A percentile compares a stretch with the other conserved stretches of the same genome.
Evolutionary conservation across 2,113 vertebrate genomes (phyloP).

Genomic region (Mustelus asterias): DNA sequence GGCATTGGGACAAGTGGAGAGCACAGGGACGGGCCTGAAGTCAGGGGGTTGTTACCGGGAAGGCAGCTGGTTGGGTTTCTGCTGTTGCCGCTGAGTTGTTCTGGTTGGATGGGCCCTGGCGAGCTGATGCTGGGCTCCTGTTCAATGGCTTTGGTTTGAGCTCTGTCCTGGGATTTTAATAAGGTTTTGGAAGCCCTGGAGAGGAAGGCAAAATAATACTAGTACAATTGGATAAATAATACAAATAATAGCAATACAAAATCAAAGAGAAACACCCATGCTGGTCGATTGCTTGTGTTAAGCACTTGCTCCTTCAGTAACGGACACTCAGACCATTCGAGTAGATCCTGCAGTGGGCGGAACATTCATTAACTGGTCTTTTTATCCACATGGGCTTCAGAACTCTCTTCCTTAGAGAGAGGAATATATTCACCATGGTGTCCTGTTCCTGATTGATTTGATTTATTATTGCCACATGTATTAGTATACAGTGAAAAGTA

Average conservation of each 20-base stretch:
- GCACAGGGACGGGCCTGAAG: neutral
- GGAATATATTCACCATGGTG: neutral
- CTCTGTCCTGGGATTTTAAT: slow-evolving; percentile 46
- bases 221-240: neutral
- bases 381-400: neutral
- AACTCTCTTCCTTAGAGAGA: neutral
- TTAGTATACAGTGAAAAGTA: too few relatives aligned
- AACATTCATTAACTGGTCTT: neutral
- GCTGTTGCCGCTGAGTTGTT: slow-evolving; percentile 39
- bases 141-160: slow-evolving; percentile 51
- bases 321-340: neutral
- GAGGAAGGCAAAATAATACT: slow-evolving; percentile 41
- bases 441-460: neutral
- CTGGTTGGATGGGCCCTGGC: slow-evolving; percentile 41
- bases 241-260: too few relatives aligned
- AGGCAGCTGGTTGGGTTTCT: neutral
- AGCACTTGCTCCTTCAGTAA: neutral
- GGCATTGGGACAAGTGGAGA: slow-evolving; percentile 40
- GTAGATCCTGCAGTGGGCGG: neutral
- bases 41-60: slow-evolving; percentile 38
- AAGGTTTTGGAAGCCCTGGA: slow-evolving; percentile 55
- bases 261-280: neutral
- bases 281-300: neutral
- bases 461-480: too few relatives aligned
- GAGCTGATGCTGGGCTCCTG: slow-evolving; percentile 41